A percentile compares a stretch with the other conserved stretches of the same genome.
These are phyloP conservation scores for Ricordea florida DNA, from an alignment of 92 coral and sea anemone species.

Conservation along the genomic window DNA sequence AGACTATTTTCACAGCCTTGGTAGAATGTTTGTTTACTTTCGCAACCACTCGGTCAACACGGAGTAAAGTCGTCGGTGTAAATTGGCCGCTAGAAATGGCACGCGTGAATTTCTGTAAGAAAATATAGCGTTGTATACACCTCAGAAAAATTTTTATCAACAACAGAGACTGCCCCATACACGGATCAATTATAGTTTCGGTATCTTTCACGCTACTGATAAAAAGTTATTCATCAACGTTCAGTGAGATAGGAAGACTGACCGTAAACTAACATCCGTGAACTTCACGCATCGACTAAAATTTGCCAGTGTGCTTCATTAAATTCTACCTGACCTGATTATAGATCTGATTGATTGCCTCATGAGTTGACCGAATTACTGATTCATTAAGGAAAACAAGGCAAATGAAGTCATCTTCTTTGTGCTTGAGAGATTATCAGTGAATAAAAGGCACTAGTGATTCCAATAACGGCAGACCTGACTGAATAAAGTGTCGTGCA, in stretches of 20 bases:
- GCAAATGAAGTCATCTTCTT: background rate
- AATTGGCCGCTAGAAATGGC: conserved; percentile 21
- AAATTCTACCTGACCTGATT: conserved; percentile 24
- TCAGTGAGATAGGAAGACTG: no score
- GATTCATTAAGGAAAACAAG: background rate
- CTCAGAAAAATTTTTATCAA: no score
- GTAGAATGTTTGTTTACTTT: conserved; percentile 55
- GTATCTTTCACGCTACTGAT: no score
- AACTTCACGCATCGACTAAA: background rate
- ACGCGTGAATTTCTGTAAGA: background rate
- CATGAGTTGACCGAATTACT: background rate
- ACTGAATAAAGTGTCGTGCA: no score
- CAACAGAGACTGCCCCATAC: no score
- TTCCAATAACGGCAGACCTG: no score
- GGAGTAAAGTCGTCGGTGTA: background rate
- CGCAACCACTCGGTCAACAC: background rate
- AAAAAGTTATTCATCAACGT: no score
- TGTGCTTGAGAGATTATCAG: background rate
- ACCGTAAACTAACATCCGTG: conserved; percentile 67
- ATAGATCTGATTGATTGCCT: conserved; percentile 48
- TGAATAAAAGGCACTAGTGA: background rate
- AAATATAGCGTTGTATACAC: no score
- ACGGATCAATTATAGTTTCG: no score
- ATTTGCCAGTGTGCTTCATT: conserved; percentile 17
- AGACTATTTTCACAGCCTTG: conserved; percentile 44